Conservation (phyloP, 1,140 invertebrate genomes). For the Eueides isabella region DNA sequence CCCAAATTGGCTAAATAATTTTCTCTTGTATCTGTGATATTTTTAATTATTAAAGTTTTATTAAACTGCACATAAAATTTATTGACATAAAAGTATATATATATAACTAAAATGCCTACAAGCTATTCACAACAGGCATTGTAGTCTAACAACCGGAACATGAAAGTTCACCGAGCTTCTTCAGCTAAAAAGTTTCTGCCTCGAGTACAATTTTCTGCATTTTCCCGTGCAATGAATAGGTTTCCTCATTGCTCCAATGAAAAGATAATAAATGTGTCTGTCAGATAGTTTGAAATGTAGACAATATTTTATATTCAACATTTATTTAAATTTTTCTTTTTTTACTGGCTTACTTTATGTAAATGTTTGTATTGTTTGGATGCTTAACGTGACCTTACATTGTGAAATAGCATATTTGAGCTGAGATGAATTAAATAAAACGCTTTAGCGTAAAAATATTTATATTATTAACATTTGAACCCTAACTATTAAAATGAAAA, state of each 20-base stretch:
- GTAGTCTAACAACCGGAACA: constrained; percentile 10
- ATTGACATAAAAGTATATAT: not conserved
- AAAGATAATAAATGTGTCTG: constrained; percentile 2
- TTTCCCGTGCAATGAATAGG: not conserved
- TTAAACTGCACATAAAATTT: not conserved
- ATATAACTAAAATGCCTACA: not conserved
- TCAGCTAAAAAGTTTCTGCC: constrained; percentile 10
- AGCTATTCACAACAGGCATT: not conserved
- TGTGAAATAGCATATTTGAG: not conserved
- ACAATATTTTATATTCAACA: not conserved
- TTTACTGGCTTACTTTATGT: not conserved
- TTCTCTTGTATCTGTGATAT: no score
- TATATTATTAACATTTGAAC: no score
- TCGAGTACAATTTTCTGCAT: not conserved
- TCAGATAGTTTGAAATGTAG: not conserved
- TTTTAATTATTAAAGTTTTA: no score
- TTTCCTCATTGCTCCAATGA: constrained; percentile 1
- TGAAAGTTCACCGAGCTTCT: constrained; percentile 2
- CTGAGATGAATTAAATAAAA: not conserved
- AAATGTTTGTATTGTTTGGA: not conserved
- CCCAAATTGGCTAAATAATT: no score
- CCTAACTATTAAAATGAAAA: no score
- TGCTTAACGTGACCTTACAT: not conserved
- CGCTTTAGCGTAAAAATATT: no score
- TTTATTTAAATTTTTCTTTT: not conserved